Evolutionary conservation across 37 sponge, comb jelly and placozoan genomes (phyloP), one percentile per base, ranked within the genome.

Genomic region (Geodia barretti): DNA sequence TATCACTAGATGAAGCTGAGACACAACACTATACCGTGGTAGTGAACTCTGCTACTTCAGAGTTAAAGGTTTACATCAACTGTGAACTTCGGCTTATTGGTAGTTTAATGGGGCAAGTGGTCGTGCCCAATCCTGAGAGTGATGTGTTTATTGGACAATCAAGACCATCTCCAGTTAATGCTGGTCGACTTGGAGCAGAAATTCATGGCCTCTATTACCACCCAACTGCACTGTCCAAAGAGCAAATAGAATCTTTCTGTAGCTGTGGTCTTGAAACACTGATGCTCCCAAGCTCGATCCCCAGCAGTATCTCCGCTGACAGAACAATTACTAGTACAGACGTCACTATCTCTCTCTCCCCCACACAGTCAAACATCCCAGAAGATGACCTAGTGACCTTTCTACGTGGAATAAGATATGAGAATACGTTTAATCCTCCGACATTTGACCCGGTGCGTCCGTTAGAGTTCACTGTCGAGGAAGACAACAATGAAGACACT

Each of bases 181-280:
- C 41, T 33, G 83, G 92, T 25, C 68, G 84, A 54, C 62, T 81
- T 79, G 89, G 43, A 17, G 93, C 82, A 34, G 64, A 60, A 0
- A 25, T 92, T 21, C 32, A 31, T 78, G 86, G 82, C 34, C 39
- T 78, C 39, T 92, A 77, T 64, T 92, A 83, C 39, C 86, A 88
- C 72, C 78, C 69, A 4, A 62, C 26, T 11, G 64, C 81, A 37
- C 72, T 92, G 40, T 37, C 76, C 62, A 1, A 65, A 28, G 31
- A 47, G 1, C 82, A 92, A 67, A 39, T 92, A 33, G 21, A 23
- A 8, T 63, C 77, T 41, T 76, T 85, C 33, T 92, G 93, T 62
- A 77, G 83, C 38, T 92, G 93, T 85, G 92, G 92, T 11, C 25
- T 62, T 63, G 93, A 92, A 41, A 41, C 67, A 0, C 78, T 92